Conservation (phyloP, 2,113 vertebrate genomes). For the Podiceps cristatus region DNA sequence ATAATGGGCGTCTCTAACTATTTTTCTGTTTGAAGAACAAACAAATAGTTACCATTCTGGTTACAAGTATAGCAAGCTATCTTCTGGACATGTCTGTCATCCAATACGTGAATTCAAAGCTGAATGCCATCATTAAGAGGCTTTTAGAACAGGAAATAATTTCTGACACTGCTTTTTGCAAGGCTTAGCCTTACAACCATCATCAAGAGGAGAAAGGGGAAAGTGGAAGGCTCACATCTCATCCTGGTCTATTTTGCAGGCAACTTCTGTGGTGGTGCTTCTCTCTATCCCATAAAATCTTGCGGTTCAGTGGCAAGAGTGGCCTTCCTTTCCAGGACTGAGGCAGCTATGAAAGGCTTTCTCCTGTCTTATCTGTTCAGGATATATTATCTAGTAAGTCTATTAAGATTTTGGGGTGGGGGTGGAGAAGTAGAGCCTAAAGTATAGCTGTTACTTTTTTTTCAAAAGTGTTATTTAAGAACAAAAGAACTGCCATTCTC, state of each 20-base stretch:
- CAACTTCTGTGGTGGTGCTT: background rate
- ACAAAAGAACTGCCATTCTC: background rate
- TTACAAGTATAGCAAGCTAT: background rate
- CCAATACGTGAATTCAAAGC: background rate
- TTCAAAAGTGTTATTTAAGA: background rate
- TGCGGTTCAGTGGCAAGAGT: background rate
- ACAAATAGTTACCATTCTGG: background rate
- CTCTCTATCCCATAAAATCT: background rate
- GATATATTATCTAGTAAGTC: background rate
- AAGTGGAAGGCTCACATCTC: background rate
- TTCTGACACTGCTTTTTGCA: background rate
- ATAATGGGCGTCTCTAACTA: background rate
- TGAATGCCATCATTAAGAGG: background rate
- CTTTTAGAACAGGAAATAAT: background rate
- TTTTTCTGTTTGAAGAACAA: background rate
- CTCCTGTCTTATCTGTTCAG: background rate
- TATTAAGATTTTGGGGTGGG: background rate
- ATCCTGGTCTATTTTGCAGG: background rate
- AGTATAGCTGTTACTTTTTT: background rate
- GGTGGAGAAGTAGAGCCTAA: background rate
- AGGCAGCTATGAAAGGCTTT: background rate
- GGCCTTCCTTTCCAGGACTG: background rate
- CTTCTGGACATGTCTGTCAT: background rate
- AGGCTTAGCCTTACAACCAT: background rate
- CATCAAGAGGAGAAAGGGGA: background rate